These are phyloP conservation scores for Osmoderma eremita DNA, from an alignment of 2,888 invertebrate species.

Conservation along the genomic window DNA sequence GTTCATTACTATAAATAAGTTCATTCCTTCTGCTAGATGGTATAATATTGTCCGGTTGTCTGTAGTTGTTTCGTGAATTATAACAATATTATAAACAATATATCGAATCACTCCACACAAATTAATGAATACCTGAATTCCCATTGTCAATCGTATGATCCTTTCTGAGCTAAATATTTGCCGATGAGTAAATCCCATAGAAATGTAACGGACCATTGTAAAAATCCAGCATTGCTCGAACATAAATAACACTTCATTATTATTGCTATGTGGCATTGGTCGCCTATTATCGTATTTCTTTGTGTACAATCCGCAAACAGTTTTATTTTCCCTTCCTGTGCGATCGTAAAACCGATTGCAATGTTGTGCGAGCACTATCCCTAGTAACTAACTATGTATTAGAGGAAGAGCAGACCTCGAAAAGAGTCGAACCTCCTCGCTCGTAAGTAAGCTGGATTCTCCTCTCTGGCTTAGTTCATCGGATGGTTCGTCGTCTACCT, in stretches of 20 bases:
- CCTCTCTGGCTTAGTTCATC: constrained; percentile 25
- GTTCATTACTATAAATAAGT: no score
- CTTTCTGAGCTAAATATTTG: no score
- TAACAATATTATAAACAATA: no score
- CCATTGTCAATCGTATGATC: no score
- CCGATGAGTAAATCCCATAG: no score
- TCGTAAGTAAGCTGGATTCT: constrained; percentile 4
- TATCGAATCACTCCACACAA: no score
- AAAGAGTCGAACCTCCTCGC: constrained; percentile 9
- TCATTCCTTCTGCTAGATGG: no score
- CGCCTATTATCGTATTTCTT: constrained; percentile 19
- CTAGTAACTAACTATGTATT: background rate
- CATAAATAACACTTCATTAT: constrained; percentile 11
- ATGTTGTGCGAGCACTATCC: constrained; percentile 5
- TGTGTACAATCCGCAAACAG: constrained; percentile 19
- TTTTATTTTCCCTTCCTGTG: constrained; percentile 22
- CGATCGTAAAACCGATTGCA: constrained; percentile 22
- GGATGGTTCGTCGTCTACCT: constrained; percentile 47
- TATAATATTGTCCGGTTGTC: no score
- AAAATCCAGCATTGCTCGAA: no score
- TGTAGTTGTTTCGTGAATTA: no score
- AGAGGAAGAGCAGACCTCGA: constrained; percentile 8
- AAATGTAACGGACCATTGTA: no score
- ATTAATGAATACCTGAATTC: no score
- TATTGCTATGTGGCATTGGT: constrained; percentile 8